Evolutionary conservation across 2,113 vertebrate genomes (phyloP).

Genomic region (Vidua macroura): DNA sequence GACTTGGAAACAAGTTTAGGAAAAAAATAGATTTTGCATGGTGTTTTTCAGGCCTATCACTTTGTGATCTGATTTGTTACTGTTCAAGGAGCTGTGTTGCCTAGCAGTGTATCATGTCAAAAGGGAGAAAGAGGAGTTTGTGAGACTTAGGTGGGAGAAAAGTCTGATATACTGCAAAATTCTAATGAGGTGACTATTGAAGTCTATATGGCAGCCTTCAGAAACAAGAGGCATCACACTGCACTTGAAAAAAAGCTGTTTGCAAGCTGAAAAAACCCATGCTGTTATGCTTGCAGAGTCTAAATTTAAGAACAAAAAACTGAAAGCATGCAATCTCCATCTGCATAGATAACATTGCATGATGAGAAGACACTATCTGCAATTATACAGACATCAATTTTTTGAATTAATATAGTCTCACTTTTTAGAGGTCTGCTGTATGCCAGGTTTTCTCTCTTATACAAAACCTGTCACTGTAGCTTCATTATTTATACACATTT

Average conservation of each 20-base stretch:
- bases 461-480: not conserved
- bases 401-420: not conserved
- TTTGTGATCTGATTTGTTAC: not conserved
- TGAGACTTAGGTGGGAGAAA: not conserved
- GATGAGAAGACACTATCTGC: not conserved
- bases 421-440: not conserved
- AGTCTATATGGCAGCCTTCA: not conserved
- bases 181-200: not conserved
- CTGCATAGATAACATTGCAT: not conserved
- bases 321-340: not conserved
- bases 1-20: not conserved
- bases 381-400: not conserved
- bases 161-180: not conserved
- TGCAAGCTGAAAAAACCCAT: not conserved
- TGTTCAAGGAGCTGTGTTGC: not conserved
- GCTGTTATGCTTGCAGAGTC: not conserved
- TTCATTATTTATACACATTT: fast-evolving
- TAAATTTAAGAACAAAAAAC: not conserved
- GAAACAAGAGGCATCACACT: not conserved
- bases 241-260: not conserved
- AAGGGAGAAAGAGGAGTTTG: not conserved
- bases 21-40: fast-evolving
- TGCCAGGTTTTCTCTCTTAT: not conserved
- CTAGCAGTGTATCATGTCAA: not conserved
- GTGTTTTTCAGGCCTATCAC: not conserved